phyloP scores from a whole-genome alignment of 2,888 invertebrate genomes.

The Lycophotia porphyrea region DNA sequence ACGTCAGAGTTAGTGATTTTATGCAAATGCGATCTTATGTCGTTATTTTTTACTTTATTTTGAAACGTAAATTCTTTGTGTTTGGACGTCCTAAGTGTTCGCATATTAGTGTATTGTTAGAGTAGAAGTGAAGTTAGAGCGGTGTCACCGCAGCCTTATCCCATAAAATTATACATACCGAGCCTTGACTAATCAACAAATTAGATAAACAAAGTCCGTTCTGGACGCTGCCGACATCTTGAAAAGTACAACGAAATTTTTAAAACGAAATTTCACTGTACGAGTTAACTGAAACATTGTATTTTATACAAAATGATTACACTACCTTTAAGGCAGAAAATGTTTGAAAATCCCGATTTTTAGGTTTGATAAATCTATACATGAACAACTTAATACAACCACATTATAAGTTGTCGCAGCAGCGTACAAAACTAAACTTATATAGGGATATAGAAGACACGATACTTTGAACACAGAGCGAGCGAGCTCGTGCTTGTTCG shows the following conservation, averaged over 20 bases:
- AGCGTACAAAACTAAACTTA: constrained; percentile 45
- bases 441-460: background rate
- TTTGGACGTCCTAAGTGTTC: constrained; percentile 45
- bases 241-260: constrained; percentile 48
- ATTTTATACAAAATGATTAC: constrained; percentile 47
- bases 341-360: background rate
- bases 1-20: constrained; percentile 18
- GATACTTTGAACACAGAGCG: background rate
- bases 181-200: constrained; percentile 56
- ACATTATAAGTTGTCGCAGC: constrained; percentile 5
- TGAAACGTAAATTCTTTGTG: constrained; percentile 7
- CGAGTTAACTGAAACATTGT: constrained; percentile 34
- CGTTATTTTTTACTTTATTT: background rate
- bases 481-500: too few relatives aligned
- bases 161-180: constrained; percentile 52
- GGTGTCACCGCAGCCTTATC: constrained; percentile 47
- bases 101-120: constrained; percentile 30
- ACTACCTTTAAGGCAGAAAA: constrained; percentile 21
- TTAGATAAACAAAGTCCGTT: constrained; percentile 38
- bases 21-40: constrained; percentile 7
- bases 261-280: constrained; percentile 51
- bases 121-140: constrained; percentile 29
- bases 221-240: constrained; percentile 50
- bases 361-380: constrained; percentile 36
- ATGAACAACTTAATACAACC: constrained; percentile 24